These are phyloP conservation scores for Procambarus virginalis DNA, from an alignment of 1,140 invertebrate genomes.

Conservation along the genomic window DNA sequence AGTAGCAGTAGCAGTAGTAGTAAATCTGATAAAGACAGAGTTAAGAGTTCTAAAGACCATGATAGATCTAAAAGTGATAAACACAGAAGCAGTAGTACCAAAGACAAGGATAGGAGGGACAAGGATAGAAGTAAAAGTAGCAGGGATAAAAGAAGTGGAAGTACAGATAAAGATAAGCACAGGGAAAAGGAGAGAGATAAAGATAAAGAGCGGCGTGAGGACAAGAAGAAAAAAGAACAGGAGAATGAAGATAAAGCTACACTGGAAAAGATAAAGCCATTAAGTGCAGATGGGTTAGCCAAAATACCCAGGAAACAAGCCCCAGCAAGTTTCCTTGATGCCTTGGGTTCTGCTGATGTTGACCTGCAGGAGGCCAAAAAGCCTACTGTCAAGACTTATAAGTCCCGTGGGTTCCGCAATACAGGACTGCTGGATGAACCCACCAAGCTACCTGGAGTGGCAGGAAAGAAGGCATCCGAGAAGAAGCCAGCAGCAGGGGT, in stretches of 20 bases:
- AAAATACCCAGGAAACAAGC: constrained; percentile 61
- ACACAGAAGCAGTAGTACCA: constrained; percentile 32
- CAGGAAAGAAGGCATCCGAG: constrained; percentile 39
- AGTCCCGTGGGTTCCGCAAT: constrained; percentile 65
- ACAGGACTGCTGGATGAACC: constrained; percentile 64
- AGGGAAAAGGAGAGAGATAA: constrained; percentile 19
- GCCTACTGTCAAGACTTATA: constrained; percentile 64
- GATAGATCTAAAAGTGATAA: constrained; percentile 37
- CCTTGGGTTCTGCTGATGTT: constrained; percentile 63
- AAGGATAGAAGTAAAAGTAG: constrained; percentile 27
- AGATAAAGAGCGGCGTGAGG: constrained; percentile 32
- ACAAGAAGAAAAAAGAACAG: constrained; percentile 48
- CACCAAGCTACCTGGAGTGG: constrained; percentile 35
- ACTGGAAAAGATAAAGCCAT: constrained; percentile 66
- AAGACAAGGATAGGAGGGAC: constrained; percentile 51
- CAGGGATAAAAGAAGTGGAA: constrained; percentile 30
- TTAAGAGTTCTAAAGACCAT: constrained; percentile 44
- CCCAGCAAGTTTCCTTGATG: constrained; percentile 64
- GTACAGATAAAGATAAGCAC: constrained; percentile 36
- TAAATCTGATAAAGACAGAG: constrained; percentile 61
- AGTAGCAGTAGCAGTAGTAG: constrained; percentile 70
- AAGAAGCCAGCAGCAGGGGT: background rate
- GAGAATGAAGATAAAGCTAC: constrained; percentile 62
- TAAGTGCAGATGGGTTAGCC: constrained; percentile 62
- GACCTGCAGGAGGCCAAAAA: constrained; percentile 51